A percentile compares a stretch with the other conserved stretches of the same genome.
Conservation (phyloP, 2,113 vertebrate genomes). For the Nansenia antarctica region DNA sequence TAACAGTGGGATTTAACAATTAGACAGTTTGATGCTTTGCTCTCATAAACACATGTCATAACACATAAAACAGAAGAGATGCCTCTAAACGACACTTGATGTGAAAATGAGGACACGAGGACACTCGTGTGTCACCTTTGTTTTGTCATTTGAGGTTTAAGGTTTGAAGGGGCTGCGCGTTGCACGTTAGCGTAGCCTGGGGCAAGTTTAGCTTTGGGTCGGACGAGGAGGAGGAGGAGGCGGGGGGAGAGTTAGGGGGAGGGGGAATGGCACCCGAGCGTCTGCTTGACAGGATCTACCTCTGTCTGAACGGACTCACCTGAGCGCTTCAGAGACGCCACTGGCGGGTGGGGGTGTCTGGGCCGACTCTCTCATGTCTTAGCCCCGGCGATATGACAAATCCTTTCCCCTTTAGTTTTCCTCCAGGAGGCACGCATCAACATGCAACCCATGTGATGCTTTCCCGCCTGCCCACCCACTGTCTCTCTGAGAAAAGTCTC, state of each 20-base stretch:
- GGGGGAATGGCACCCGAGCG: constrained; percentile 31
- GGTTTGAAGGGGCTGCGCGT: background rate
- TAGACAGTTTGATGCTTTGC: too few relatives aligned
- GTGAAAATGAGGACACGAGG: background rate
- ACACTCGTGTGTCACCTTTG: background rate
- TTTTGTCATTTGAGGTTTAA: background rate
- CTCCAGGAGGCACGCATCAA: constrained; percentile 46
- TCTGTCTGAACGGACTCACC: constrained; percentile 45
- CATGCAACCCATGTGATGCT: constrained; percentile 27
- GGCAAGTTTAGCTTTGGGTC: constrained; percentile 7
- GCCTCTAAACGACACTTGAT: background rate
- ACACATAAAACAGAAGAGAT: background rate
- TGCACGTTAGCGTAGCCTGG: background rate
- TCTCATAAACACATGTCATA: too few relatives aligned
- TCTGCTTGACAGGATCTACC: constrained; percentile 39
- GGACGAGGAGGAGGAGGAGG: background rate
- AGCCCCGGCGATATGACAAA: constrained; percentile 43
- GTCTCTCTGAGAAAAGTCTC: constrained; percentile 23
- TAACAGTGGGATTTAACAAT: too few relatives aligned
- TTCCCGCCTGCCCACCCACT: constrained; percentile 4
- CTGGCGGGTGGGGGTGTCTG: background rate
- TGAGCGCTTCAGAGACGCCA: constrained; percentile 47
- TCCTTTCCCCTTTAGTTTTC: constrained; percentile 35
- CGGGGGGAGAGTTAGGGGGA: background rate
- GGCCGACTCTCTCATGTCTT: constrained; percentile 33